Evolutionary conservation across 92 coral and sea anemone genomes (phyloP), one percentile per base, ranked within the genome.

Genomic region (Pocillopora meandrina): DNA sequence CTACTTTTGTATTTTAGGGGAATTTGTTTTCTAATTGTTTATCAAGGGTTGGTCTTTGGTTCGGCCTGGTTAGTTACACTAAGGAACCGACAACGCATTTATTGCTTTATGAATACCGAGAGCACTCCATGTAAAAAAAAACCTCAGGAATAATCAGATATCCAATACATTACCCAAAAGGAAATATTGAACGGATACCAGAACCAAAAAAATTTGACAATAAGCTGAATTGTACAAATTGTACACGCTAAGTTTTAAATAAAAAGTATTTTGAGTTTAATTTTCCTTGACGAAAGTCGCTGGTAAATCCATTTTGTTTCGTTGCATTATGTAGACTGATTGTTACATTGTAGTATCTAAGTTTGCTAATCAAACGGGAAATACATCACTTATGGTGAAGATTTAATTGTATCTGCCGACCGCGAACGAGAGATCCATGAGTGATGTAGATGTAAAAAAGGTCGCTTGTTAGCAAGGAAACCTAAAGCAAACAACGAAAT

Each of bases 331-430:
- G 56, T 17, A 13, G 47, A 14, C 57, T 77, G 70, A 60, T 77
- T 77, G 81, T 77, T 61, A 61, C 60, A 14, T 3, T 61, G 72
- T 15, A 15, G 47, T 65, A 79, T 61, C 19, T 47, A 35, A 47
- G 47, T 19, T 47, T 66, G 36, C 61, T 65, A 47, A 47, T 79
- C 62, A 65, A 15, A 17, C 34, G 69, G 47, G 66, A 36, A 34
- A 52, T 20, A 33, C 52, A 16, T 67, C 19, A 52, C 69, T 61
- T 12, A 11, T 1, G 61, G 68, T 11, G 62, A 55, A 47, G 73
- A 49, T 75, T 62, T 76, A 83, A 74, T 63, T 83, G 74, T 74
- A 33, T 73, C 59, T 13, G 65, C 36, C 4, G 52, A 67, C 31
- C 49, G 33, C 21, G 55, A 33, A 73, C 17, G 61, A 65, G 74